Evolutionary conservation across 2,888 invertebrate genomes (phyloP), one percentile per base, ranked within the genome.

Genomic region (Priocnemis perturbator): DNA sequence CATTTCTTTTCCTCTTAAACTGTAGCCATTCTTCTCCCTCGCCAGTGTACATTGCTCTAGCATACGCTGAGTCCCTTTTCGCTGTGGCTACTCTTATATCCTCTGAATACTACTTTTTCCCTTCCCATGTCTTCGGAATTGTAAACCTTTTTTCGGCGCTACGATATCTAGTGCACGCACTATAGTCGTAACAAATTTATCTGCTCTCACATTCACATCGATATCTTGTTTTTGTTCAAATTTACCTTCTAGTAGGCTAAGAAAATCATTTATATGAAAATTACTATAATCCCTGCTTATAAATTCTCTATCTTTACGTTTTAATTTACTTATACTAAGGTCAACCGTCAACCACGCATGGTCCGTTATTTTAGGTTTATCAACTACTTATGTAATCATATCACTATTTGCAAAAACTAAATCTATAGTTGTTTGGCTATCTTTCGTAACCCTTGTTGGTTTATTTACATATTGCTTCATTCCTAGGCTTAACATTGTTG

Each of bases 371-470:
- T 37, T 53, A 15, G 30, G 60, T 0, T 59, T 60, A 15, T 60
- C 14, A 60, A n/a, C 5, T n/a, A 60, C 58, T 44, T 67, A 58
- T 15, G 60, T 5, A 26, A 45, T 19, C 26, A 20, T 26, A 17
- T 47, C 26, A 21, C 0, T 63, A 64, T 67, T 71, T 0, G 60
- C 50, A 59, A 70, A 71, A 65, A 17, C 37, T 23, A 73, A 30
- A 48, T 73, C 64, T 57, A 60, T 67, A 17, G n/a, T n/a, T n/a
- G n/a, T n/a, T n/a, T n/a, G n/a, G n/a, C n/a, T n/a, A n/a, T n/a
- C n/a, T n/a, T n/a, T n/a, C n/a, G n/a, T n/a, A n/a, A n/a, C n/a
- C n/a, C n/a, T n/a, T n/a, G n/a, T n/a, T n/a, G n/a, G n/a, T n/a
- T n/a, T n/a, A n/a, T n/a, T n/a, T n/a, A n/a, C n/a, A n/a, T n/a